These are phyloP conservation scores for Callocephalon fimbriatum DNA, from an alignment of 2,113 vertebrate genomes.

Conservation along the genomic window DNA sequence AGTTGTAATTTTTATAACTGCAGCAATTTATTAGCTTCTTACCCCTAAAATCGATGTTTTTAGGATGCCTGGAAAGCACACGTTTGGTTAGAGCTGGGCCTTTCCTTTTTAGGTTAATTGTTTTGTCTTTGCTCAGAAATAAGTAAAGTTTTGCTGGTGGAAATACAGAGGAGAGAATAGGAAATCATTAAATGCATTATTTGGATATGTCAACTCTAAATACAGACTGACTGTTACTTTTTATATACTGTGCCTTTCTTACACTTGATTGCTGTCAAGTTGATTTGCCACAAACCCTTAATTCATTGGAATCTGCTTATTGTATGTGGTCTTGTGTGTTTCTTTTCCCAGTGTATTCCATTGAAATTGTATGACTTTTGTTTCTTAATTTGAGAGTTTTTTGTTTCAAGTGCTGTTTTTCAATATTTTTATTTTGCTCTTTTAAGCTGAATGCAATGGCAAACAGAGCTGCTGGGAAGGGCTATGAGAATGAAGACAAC, in stretches of 20 bases:
- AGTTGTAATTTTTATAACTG: background rate
- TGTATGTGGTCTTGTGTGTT: background rate
- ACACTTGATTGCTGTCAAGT: background rate
- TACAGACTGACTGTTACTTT: background rate
- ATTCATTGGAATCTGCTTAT: background rate
- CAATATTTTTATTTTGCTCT: conserved; percentile 10
- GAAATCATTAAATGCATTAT: background rate
- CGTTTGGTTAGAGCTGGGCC: background rate
- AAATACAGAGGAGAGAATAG: background rate
- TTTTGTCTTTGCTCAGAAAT: background rate
- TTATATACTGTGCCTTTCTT: background rate
- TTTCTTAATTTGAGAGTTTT: background rate
- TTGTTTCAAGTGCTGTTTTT: background rate
- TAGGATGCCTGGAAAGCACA: background rate
- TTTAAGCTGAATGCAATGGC: conserved; percentile 94
- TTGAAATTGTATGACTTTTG: background rate
- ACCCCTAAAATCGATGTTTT: background rate
- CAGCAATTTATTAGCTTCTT: background rate
- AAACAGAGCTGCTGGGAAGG: conserved; percentile 97
- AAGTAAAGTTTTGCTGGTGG: background rate
- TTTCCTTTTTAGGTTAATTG: background rate
- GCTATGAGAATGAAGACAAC: conserved; percentile 99
- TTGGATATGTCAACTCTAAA: background rate
- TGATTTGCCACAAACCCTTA: background rate
- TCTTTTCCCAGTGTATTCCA: background rate